These are phyloP conservation scores for Zhuqinia jingwanae DNA, from an alignment of 2,888 invertebrate species.

Conservation along the genomic window DNA sequence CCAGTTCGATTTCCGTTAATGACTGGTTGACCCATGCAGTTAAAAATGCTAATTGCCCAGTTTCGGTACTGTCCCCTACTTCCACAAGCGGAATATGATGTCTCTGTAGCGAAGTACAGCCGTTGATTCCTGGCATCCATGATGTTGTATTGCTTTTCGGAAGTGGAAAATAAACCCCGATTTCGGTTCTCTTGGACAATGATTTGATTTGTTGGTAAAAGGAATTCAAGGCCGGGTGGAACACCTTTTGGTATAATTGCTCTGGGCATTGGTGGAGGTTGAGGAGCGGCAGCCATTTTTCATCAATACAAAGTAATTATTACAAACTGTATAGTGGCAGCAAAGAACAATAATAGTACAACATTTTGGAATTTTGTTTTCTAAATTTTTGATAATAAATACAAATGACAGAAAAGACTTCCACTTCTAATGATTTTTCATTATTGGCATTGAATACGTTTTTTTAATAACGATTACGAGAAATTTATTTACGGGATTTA, in stretches of 20 bases:
- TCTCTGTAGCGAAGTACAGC: conserved; percentile 19
- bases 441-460: too few species aligned
- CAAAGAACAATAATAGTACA: too few species aligned
- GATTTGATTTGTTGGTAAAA: background rate
- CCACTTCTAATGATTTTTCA: too few species aligned
- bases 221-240: conserved; percentile 26
- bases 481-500: too few species aligned
- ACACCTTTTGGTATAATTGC: background rate
- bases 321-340: too few species aligned
- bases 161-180: background rate
- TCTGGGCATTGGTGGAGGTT: background rate
- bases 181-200: conserved; percentile 8
- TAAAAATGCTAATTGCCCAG: conserved; percentile 10
- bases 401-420: too few species aligned
- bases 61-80: background rate
- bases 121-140: background rate
- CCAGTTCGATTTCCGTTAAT: background rate
- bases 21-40: conserved; percentile 7
- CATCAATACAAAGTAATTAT: too few species aligned
- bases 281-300: background rate
- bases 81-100: background rate
- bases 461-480: too few species aligned
- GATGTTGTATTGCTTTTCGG: conserved; percentile 13
- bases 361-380: too few species aligned
- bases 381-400: too few species aligned